Base-by-base conservation (phyloP, 2,797 vertebrate genomes). In the Silurus aristotelis region DNA sequence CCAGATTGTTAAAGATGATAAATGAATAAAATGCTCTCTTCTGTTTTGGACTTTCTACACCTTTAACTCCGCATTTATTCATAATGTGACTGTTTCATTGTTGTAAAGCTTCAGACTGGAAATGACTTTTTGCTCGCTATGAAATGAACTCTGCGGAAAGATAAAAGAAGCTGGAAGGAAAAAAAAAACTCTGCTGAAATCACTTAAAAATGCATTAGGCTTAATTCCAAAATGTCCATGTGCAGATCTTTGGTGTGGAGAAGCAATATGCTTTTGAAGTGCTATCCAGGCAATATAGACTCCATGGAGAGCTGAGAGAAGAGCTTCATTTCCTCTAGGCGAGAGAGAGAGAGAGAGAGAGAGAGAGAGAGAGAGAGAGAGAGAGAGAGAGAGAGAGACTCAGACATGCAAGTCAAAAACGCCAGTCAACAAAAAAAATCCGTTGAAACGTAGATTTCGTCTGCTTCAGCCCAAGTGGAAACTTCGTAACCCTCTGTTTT, bases 181-280 rank as follows among this genome's bases (percentile, higher is more conserved):
- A 15, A 52, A 58, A 25, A 64, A 56, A 31, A 7, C 20, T 67
- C 58, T 55, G 70, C 86, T 86, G 83, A 88, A 82, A 88, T 84
- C 79, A 84, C 80, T 86, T 88, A 81, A 84, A 86, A 88, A 63
- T 79, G 27, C 85, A 86, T 88, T 86, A 83, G 87, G 70, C 72
- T 22, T 82, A 82, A 84, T 80, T 88, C 87, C 87, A 83, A 83
- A 73, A 70, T 76, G 80, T 80, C 61, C 83, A 87, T 87, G 86
- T 87, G 86, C 63, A 84, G 86, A 82, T 84, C 58, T 87, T 76
- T 75, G 83, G 61, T 81, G 71, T 48, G 63, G 80, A 87, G 78
- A 83, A 79, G 13, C 58, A 43, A 22, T 60, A 31, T 46, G 82
- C 76, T 87, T 87, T 87, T 87, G 85, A 87, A 87, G 85, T 83